Conservation (phyloP, 2,888 invertebrate genomes). For the Aporophyla nigra region DNA sequence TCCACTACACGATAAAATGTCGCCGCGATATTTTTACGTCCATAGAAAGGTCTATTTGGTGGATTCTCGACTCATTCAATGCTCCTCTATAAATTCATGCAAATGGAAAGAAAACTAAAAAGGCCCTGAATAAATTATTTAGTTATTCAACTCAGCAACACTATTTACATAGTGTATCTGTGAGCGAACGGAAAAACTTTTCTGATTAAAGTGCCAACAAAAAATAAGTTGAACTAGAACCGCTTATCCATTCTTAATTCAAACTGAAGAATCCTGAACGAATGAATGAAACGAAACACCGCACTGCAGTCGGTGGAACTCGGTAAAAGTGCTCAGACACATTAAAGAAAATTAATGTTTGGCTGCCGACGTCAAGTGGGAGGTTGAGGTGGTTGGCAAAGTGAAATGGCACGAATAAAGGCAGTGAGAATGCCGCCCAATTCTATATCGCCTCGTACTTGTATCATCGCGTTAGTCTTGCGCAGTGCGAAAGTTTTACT, state of each 20-base stretch:
- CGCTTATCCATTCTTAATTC: conserved; percentile 88
- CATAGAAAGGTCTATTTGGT: no score
- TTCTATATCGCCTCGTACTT: conserved; percentile 84
- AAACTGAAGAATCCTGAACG: conserved; percentile 84
- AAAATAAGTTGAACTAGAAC: conserved; percentile 80
- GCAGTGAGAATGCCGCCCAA: conserved; percentile 81
- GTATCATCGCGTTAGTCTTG: conserved; percentile 82
- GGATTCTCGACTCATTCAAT: conserved; percentile 11
- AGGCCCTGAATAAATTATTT: conserved; percentile 74
- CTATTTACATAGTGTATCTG: conserved; percentile 78
- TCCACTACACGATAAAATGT: no score
- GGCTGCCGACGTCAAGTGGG: conserved; percentile 88
- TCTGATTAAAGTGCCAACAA: conserved; percentile 87
- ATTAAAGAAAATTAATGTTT: conserved; percentile 91
- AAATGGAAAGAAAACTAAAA: conserved; percentile 59
- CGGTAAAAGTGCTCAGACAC: conserved; percentile 90
- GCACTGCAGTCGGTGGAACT: conserved; percentile 87
- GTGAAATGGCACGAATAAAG: conserved; percentile 88
- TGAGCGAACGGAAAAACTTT: conserved; percentile 77
- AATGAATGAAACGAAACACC: conserved; percentile 90
- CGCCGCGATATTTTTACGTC: no score
- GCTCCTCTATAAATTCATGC: conserved; percentile 28
- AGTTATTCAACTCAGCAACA: conserved; percentile 73
- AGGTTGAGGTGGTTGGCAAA: conserved; percentile 88
- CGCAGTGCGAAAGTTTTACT: conserved; percentile 76